Evolutionary conservation across 2,888 invertebrate species (phyloP).

Genomic region (Caenorhabditis sp.): DNA sequence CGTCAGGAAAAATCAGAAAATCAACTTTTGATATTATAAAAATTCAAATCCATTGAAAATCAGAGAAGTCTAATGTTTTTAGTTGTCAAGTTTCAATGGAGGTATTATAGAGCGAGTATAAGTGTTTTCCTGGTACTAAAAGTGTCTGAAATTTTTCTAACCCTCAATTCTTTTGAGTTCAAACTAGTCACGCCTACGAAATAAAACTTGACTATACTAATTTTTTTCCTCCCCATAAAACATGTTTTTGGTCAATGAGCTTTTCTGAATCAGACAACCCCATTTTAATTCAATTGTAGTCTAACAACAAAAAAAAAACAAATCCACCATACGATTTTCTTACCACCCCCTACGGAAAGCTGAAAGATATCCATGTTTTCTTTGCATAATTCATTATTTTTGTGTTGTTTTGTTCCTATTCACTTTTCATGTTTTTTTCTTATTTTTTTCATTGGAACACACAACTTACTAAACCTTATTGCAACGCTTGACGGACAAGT

Average conservation of each 20-base stretch:
- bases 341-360: background rate
- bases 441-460: background rate
- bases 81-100: too few species aligned
- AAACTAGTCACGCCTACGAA: too few species aligned
- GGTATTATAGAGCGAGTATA: too few species aligned
- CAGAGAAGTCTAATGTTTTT: too few species aligned
- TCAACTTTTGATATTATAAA: too few species aligned
- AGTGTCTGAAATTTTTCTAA: too few species aligned
- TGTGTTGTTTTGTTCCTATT: background rate
- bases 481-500: conserved; percentile 4
- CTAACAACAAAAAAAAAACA: background rate
- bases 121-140: too few species aligned
- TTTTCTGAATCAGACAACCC: background rate
- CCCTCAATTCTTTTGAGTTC: too few species aligned
- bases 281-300: background rate
- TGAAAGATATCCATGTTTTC: background rate
- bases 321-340: background rate
- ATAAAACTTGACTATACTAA: background rate
- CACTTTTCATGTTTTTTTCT: background rate
- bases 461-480: conserved; percentile 11
- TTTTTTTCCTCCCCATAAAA: background rate
- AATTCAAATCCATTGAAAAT: too few species aligned
- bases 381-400: conserved; percentile 18
- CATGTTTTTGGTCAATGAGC: background rate
- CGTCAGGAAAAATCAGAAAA: too few species aligned